Conservation (phyloP, 2,113 vertebrate genomes). For the Cariama cristata region DNA sequence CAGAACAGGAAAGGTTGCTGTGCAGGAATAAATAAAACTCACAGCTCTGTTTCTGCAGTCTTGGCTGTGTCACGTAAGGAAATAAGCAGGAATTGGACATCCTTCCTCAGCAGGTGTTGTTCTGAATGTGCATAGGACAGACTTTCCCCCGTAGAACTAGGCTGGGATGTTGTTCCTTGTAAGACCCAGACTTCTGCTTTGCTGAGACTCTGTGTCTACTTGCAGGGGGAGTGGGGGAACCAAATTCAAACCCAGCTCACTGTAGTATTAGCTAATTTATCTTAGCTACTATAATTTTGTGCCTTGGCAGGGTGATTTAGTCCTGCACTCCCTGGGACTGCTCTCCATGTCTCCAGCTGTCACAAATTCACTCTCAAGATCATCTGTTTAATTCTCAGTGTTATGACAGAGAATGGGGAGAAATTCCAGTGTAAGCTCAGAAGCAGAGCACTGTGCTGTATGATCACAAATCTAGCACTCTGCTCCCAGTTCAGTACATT, state of each 20-base stretch:
- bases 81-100: neutral
- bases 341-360: neutral
- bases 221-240: neutral
- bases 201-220: neutral
- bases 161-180: neutral
- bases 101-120: neutral
- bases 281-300: neutral
- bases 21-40: neutral
- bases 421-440: neutral
- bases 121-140: neutral
- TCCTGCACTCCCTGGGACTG: neutral
- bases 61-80: neutral
- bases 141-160: neutral
- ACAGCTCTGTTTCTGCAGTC: neutral
- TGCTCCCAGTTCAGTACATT: neutral
- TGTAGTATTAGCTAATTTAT: neutral
- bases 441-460: fast-evolving
- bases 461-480: neutral
- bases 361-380: neutral
- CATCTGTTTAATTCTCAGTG: neutral
- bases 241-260: neutral
- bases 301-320: neutral
- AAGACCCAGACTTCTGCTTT: neutral
- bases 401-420: neutral
- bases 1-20: neutral